Base-by-base conservation (phyloP, 2,797 vertebrate genomes). In the Clarias laeviceps region DNA sequence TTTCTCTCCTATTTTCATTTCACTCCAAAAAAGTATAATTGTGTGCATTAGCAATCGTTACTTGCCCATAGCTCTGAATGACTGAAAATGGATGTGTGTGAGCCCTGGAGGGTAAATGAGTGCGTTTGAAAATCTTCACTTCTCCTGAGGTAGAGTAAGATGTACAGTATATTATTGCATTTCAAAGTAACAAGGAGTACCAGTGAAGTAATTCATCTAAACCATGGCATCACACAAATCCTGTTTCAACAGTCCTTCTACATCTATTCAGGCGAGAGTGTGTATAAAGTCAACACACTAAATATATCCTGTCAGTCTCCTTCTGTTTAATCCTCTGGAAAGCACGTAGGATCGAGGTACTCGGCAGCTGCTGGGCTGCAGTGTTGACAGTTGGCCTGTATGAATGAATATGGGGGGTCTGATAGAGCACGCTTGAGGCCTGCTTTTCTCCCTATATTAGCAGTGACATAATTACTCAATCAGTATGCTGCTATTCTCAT, bases 311-410 rank as follows among this genome's bases (percentile, higher is more conserved):
- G 80, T 65, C 74, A 57, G 70, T 54, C 73, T 82, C 77, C 65
- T 76, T 81, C 54, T 83, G 68, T 83, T 82, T 84, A 88, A 84
- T 68, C 45, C 79, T 22, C 64, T 40, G 59, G 78, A 89, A 86
- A 83, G 76, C 72, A 37, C 66, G 56, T 54, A 50, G 57, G 65
- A 45, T 76, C 5, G n/a, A 82, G 78, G 73, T 29, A 85, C 69
- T 77, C 37, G 74, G 56, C 15, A 64, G 64, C 87, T 69, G 76
- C 79, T 56, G 79, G 62, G 76, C 82, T 69, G 65, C 34, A n/a
- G 72, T 83, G 59, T 50, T 66, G 83, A 89, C 84, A 83, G 76
- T 61, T 68, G 59, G 74, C 6, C 64, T 81, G 78, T 84, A 86
- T 85, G 74, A 83, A 86, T 66, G 59, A 59, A 57, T 24, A 73